A percentile compares a stretch with the other conserved stretches of the same genome.
Evolutionary conservation across 1,140 invertebrate species (phyloP).

Genomic region (Drosophila kepulauana): DNA sequence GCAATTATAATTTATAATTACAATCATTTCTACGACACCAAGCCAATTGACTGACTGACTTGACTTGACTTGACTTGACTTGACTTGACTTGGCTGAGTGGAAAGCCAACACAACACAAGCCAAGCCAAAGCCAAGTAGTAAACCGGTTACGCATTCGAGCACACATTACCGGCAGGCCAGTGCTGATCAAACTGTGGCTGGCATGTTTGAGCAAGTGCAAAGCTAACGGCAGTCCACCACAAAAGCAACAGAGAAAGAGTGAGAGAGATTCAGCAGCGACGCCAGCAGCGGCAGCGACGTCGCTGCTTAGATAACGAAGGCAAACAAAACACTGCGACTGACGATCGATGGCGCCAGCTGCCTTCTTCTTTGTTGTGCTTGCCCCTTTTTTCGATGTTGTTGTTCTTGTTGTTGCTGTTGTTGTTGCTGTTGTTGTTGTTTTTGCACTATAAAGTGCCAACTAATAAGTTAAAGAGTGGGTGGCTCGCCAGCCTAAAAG

Average conservation of each 20-base stretch:
- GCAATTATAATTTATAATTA: constrained; percentile 4
- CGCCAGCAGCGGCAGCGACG: constrained; percentile 6
- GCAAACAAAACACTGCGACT: constrained; percentile 53
- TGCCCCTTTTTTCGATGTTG: constrained; percentile 8
- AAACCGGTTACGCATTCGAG: constrained; percentile 45
- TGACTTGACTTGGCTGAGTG: too few relatives aligned
- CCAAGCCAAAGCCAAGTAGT: constrained; percentile 2
- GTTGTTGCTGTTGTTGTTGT: constrained; percentile 1
- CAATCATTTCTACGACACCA: not conserved
- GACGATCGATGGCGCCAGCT: constrained; percentile 60
- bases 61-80: too few relatives aligned
- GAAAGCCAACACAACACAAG: not conserved
- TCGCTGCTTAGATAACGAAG: constrained; percentile 59
- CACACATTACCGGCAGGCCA: not conserved
- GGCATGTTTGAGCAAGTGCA: constrained; percentile 18
- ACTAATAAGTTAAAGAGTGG: constrained; percentile 30
- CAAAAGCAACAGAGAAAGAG: too few relatives aligned
- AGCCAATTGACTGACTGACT: constrained; percentile 1
- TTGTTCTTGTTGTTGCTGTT: constrained; percentile 1
- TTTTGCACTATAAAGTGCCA: constrained; percentile 28
- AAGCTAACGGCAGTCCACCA: not conserved
- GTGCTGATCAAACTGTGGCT: constrained; percentile 40
- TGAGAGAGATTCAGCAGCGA: constrained; percentile 1
- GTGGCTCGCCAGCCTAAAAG: constrained; percentile 21
- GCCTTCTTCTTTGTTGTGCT: constrained; percentile 52